Percentiles rank a stretch among this genome's conserved stretches.
Evolutionary conservation across 2,888 invertebrate species (phyloP).

Genomic region (Cantharis rufa): DNA sequence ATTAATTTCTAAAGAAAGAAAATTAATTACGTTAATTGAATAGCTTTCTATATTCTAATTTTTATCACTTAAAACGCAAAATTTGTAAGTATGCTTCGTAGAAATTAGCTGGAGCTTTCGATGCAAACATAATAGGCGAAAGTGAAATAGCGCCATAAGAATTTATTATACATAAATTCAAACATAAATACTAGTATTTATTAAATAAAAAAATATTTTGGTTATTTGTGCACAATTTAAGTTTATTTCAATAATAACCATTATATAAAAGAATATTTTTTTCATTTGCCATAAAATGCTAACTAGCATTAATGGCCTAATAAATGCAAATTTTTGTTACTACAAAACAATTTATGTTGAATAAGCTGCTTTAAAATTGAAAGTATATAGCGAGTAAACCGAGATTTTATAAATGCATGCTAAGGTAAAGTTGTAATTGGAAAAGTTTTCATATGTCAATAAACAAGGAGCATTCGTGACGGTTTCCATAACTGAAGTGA

Average conservation of each 20-base stretch:
- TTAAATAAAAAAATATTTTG: no score
- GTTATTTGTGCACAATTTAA: not conserved
- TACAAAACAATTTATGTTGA: constrained; percentile 21
- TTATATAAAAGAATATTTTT: not conserved
- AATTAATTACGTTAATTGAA: not conserved
- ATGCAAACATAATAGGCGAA: no score
- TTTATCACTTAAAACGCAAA: not conserved
- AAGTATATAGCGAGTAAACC: constrained; percentile 17
- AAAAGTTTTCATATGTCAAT: constrained; percentile 49
- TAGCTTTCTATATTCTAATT: not conserved
- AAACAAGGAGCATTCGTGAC: constrained; percentile 42
- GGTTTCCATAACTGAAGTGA: constrained; percentile 41
- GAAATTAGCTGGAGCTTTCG: no score
- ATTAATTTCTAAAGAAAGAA: not conserved
- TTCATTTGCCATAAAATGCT: not conserved
- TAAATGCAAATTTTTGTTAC: not conserved
- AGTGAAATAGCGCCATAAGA: no score
- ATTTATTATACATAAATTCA: no score
- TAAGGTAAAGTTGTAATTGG: constrained; percentile 43
- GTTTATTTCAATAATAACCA: not conserved
- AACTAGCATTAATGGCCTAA: not conserved
- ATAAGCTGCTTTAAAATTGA: constrained; percentile 15
- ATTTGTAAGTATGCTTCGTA: not conserved
- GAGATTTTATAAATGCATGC: constrained; percentile 27
- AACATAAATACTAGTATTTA: no score